Percentiles rank a stretch among this genome's conserved stretches.
These are phyloP conservation scores for Ormyrus nitidulus DNA, from an alignment of 2,888 invertebrate species.

Conservation along the genomic window DNA sequence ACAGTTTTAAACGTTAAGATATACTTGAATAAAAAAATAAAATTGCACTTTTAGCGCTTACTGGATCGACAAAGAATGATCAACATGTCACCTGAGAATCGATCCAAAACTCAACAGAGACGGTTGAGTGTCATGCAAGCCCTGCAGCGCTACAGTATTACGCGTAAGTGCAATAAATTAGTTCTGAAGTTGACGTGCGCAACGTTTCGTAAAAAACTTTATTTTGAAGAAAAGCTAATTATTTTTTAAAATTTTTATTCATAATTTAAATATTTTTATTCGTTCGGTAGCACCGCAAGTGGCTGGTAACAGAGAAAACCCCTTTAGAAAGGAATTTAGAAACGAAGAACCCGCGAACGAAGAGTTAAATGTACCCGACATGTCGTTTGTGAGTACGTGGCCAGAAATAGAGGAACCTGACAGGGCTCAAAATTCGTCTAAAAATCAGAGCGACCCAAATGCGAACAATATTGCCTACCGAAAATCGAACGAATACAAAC, in stretches of 20 bases:
- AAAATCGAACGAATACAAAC: background rate
- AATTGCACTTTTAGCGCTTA: conserved; percentile 30
- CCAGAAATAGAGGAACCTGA: no score
- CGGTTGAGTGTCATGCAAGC: conserved; percentile 54
- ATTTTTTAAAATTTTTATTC: no score
- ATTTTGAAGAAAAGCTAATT: no score
- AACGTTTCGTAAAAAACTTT: no score
- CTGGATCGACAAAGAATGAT: conserved; percentile 25
- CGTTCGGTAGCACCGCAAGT: no score
- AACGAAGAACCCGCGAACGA: no score
- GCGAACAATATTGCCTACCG: conserved; percentile 17
- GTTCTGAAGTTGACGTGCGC: no score
- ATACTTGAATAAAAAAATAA: conserved; percentile 3
- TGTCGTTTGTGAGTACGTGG: no score
- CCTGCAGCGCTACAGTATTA: conserved; percentile 56
- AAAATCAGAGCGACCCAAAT: conserved; percentile 8
- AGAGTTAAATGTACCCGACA: no score
- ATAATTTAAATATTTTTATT: no score
- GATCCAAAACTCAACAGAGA: conserved; percentile 39
- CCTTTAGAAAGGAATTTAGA: no score
- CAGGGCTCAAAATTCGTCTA: background rate
- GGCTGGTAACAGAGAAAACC: no score
- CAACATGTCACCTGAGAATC: conserved; percentile 20
- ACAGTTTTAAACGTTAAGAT: background rate
- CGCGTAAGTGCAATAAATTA: conserved; percentile 19